A percentile compares a stretch with the other conserved stretches of the same genome.
Evolutionary conservation across 2,113 vertebrate genomes (phyloP).

Genomic region (Triplophysa tibetana): DNA sequence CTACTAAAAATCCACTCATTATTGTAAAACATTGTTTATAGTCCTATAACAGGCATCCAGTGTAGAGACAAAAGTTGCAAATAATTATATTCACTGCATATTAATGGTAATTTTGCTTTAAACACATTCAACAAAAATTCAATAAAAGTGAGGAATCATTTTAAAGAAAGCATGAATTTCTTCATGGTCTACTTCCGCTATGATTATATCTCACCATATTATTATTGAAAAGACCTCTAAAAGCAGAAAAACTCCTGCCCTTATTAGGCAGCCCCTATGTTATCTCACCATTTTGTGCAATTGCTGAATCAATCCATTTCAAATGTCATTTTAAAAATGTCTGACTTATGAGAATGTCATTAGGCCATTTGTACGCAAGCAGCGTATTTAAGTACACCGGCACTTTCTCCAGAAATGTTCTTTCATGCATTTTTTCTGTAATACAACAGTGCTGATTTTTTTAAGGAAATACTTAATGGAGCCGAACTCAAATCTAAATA

Average conservation of each 20-base stretch:
- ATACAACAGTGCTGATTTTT: too few relatives aligned
- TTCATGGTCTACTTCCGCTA: conserved; percentile 1
- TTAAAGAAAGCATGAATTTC: not conserved
- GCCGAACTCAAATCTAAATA: not conserved
- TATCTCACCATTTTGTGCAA: conserved; percentile 41
- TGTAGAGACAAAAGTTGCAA: too few relatives aligned
- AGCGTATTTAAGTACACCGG: conserved; percentile 3
- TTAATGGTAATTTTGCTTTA: not conserved
- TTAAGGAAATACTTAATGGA: too few relatives aligned
- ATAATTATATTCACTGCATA: not conserved
- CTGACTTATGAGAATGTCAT: conserved; percentile 41
- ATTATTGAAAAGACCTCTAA: conserved; percentile 40
- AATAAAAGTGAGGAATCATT: not conserved
- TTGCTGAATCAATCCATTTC: conserved; percentile 33
- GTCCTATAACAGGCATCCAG: too few relatives aligned
- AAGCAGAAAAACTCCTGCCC: conserved; percentile 24
- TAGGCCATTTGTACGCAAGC: not conserved
- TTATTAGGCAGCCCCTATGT: conserved; percentile 24
- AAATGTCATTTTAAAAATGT: conserved; percentile 38
- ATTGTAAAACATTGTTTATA: too few relatives aligned
- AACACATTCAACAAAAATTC: not conserved
- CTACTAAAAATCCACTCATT: not conserved
- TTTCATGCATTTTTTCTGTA: not conserved
- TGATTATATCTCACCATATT: conserved; percentile 31
- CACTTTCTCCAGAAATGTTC: not conserved